Percentiles rank a stretch among this genome's conserved stretches.
phyloP scores from a whole-genome alignment of 2,113 vertebrate species.

The Apodemus sylvaticus region DNA sequence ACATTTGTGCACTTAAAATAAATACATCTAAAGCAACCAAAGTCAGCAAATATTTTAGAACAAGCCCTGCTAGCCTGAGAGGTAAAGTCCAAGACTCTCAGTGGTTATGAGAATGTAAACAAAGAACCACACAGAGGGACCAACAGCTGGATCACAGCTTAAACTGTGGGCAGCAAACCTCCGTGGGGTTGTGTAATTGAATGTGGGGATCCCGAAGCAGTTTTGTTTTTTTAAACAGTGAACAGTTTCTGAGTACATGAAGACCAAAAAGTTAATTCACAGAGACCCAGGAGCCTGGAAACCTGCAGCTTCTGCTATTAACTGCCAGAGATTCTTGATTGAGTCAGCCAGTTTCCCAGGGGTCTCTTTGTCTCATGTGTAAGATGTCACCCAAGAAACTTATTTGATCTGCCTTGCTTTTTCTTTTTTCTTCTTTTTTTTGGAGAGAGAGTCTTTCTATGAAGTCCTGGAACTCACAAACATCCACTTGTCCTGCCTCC shows the following conservation, averaged over 20 bases:
- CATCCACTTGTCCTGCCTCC: neutral
- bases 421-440: neutral
- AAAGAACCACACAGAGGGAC: neutral
- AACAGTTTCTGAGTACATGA: neutral
- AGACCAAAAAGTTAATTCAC: too few species aligned
- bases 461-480: neutral
- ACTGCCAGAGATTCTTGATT: neutral
- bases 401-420: neutral
- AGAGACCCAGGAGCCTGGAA: neutral
- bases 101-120: neutral
- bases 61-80: neutral
- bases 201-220: neutral
- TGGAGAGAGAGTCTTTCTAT: neutral
- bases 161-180: neutral
- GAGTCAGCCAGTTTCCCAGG: neutral
- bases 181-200: neutral
- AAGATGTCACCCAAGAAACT: neutral
- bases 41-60: neutral
- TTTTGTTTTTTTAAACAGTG: neutral
- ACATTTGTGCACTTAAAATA: neutral
- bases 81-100: neutral
- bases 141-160: neutral
- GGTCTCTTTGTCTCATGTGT: neutral
- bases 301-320: neutral
- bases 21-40: neutral